phyloP scores from a whole-genome alignment of 2,797 vertebrate genomes.

The Pangasius sanitwongsei region DNA sequence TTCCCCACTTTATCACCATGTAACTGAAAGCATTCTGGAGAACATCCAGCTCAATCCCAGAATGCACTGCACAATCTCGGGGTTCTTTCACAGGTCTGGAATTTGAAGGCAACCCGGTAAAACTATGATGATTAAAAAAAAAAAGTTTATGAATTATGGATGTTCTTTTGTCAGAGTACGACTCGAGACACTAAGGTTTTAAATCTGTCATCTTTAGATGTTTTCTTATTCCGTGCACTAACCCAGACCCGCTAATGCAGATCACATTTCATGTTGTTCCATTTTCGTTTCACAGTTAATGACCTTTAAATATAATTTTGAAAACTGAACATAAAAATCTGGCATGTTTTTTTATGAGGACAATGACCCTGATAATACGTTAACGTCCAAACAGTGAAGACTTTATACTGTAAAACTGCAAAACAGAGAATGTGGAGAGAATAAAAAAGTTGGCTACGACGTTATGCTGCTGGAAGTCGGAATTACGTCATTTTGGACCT shows the following conservation, averaged over 20 bases:
- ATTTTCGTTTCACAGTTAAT: neutral
- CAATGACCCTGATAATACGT: neutral
- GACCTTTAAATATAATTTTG: neutral
- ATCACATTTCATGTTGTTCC: neutral
- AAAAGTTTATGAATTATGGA: neutral
- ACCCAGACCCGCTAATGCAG: neutral
- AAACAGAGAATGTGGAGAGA: neutral
- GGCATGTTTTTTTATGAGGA: neutral
- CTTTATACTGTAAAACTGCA: neutral
- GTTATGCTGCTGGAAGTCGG: no score
- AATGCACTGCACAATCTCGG: neutral
- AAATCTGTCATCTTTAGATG: neutral
- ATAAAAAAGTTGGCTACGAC: neutral
- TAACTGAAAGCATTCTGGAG: neutral
- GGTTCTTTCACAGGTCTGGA: neutral
- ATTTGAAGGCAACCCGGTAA: neutral
- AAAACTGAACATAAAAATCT: neutral
- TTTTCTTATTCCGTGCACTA: neutral
- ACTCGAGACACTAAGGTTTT: neutral
- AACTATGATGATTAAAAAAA: neutral
- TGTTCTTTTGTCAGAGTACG: neutral
- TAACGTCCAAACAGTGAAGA: neutral
- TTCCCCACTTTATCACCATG: neutral
- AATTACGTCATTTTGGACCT: neutral
- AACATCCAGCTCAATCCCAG: neutral